phyloP scores from a whole-genome alignment of 2,797 vertebrate species.

The Muscicapa comitata region DNA sequence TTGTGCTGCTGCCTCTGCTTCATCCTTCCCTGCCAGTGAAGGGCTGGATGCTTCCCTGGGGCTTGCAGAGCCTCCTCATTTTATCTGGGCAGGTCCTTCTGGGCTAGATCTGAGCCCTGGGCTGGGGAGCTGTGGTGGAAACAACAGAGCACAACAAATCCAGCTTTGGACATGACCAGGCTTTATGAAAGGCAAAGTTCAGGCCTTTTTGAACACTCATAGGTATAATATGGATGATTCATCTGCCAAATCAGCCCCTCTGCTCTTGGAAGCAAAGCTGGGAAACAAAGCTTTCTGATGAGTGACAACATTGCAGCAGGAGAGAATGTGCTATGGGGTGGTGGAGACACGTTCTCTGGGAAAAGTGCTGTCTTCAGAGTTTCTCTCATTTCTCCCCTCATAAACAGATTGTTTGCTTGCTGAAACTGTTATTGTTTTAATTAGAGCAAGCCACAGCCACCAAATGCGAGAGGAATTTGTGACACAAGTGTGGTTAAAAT shows the following conservation, averaged over 20 bases:
- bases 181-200: background rate
- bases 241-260: background rate
- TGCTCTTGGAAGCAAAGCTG: background rate
- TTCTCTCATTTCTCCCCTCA: background rate
- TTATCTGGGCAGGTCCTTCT: background rate
- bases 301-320: background rate
- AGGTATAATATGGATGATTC: background rate
- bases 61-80: background rate
- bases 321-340: background rate
- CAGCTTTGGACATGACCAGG: background rate
- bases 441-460: background rate
- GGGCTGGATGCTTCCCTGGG: background rate
- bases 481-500: constrained; percentile 12
- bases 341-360: background rate
- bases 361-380: background rate
- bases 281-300: background rate
- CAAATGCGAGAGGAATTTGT: background rate
- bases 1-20: background rate
- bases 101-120: background rate
- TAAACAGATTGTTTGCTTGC: background rate
- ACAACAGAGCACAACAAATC: background rate
- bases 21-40: rapidly evolving
- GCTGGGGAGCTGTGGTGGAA: background rate
- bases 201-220: background rate
- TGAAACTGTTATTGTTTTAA: background rate